These are phyloP conservation scores for Amiota mariae DNA, from an alignment of 2,888 invertebrate species.

Conservation along the genomic window DNA sequence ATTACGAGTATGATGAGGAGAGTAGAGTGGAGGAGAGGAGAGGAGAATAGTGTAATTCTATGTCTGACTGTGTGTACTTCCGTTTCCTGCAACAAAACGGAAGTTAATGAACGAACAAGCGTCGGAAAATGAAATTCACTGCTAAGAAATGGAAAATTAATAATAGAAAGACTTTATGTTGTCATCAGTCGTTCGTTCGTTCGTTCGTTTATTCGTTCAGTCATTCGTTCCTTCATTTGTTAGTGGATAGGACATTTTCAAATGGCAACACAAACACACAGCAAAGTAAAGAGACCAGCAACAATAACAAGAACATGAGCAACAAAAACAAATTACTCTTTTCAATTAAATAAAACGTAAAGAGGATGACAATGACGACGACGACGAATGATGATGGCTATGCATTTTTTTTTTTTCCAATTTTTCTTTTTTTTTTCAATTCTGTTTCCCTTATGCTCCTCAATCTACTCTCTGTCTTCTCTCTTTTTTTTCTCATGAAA, in stretches of 20 bases:
- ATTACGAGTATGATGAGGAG: conserved; percentile 55
- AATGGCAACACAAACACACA: not conserved
- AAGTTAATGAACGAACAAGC: conserved; percentile 60
- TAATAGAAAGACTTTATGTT: conserved; percentile 45
- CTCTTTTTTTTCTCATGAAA: conserved; percentile 33
- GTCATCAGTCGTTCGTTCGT: not conserved
- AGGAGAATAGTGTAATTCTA: not conserved
- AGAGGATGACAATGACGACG: not conserved
- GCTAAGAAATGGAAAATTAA: conserved; percentile 60
- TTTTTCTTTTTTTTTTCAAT: not conserved
- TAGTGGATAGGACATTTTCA: not conserved
- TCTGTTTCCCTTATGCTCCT: too few relatives aligned
- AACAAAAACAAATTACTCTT: conserved; percentile 40
- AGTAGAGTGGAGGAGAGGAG: too few relatives aligned
- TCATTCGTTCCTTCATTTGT: not conserved
- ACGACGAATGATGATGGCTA: conserved; percentile 14
- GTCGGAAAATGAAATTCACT: conserved; percentile 48
- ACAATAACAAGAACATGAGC: not conserved
- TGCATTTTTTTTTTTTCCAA: conserved; percentile 16
- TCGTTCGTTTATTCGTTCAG: not conserved
- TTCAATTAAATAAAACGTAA: conserved; percentile 20
- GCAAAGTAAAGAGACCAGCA: not conserved
- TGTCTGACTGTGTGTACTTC: conserved; percentile 63
- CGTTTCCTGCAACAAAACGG: conserved; percentile 62
- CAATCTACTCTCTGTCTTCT: not conserved